These are phyloP conservation scores for Pharmacophagus antenor DNA, from an alignment of 2,888 invertebrate species.

Conservation along the genomic window DNA sequence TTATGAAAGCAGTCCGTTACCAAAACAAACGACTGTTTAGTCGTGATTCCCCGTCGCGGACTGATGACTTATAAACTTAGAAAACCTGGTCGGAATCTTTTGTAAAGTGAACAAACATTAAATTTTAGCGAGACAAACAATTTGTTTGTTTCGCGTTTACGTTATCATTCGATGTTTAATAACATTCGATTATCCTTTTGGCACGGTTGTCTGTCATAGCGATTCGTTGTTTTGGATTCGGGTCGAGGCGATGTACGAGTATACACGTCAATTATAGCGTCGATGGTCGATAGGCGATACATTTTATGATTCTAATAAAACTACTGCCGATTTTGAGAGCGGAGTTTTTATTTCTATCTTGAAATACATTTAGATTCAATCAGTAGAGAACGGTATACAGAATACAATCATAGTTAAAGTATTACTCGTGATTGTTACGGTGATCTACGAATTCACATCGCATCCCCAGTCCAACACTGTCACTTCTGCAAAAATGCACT, in stretches of 20 bases:
- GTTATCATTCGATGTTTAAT: conserved; percentile 15
- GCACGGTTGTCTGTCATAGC: conserved; percentile 24
- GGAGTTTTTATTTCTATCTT: neutral
- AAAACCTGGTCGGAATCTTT: conserved; percentile 31
- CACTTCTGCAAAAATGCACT: too few species aligned
- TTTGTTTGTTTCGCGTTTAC: conserved; percentile 20
- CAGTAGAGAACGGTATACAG: too few species aligned
- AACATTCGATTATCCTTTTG: conserved; percentile 25
- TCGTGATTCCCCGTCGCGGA: conserved; percentile 43
- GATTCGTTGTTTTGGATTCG: conserved; percentile 12
- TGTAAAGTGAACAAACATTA: conserved; percentile 8
- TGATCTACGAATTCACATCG: too few species aligned
- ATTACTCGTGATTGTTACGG: too few species aligned
- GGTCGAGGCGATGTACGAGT: conserved; percentile 27
- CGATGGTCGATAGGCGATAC: conserved; percentile 1
- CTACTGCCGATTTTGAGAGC: neutral
- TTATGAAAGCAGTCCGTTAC: conserved; percentile 35
- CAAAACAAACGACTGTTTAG: conserved; percentile 36
- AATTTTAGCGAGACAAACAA: conserved; percentile 24
- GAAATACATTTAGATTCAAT: neutral
- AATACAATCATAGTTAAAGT: too few species aligned
- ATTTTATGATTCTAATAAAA: conserved; percentile 22
- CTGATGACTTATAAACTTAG: too few species aligned
- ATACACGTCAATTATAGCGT: neutral
- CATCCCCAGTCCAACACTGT: too few species aligned